Evolutionary conservation across 2,113 vertebrate genomes (phyloP).

Genomic region (Paedocypris sp.): DNA sequence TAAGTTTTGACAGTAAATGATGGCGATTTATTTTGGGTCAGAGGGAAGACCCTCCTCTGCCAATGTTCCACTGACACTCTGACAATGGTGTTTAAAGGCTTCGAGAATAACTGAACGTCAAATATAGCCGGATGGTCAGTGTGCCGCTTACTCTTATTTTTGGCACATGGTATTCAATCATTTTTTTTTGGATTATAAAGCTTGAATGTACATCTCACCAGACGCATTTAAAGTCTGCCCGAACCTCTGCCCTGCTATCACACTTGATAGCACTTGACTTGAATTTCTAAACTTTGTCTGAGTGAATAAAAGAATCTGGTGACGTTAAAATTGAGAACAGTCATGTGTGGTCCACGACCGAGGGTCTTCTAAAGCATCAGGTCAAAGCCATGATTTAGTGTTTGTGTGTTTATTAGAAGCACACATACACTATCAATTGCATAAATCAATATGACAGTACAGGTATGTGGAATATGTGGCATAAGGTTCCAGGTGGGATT

Average conservation of each 20-base stretch:
- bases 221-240: neutral
- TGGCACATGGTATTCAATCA: constrained; percentile 2
- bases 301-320: neutral
- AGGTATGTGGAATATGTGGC: constrained; percentile 34
- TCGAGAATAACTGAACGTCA: constrained; percentile 40
- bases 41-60: constrained; percentile 29
- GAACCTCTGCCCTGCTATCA: no score
- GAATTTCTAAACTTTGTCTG: no score
- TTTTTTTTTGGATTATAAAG: neutral
- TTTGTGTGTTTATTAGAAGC: constrained; percentile 28
- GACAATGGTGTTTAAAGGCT: constrained; percentile 36
- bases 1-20: constrained; percentile 20
- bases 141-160: constrained; percentile 3
- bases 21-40: constrained; percentile 31
- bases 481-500: constrained; percentile 35
- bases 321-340: neutral
- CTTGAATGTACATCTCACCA: neutral
- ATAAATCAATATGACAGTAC: constrained; percentile 43
- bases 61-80: constrained; percentile 31
- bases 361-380: constrained; percentile 18
- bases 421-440: constrained; percentile 40
- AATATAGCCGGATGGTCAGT: constrained; percentile 27
- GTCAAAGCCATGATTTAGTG: constrained; percentile 29
- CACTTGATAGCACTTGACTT: no score
- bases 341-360: constrained; percentile 18